Conservation (phyloP, 2,113 vertebrate species). For the Lepus americanus region DNA sequence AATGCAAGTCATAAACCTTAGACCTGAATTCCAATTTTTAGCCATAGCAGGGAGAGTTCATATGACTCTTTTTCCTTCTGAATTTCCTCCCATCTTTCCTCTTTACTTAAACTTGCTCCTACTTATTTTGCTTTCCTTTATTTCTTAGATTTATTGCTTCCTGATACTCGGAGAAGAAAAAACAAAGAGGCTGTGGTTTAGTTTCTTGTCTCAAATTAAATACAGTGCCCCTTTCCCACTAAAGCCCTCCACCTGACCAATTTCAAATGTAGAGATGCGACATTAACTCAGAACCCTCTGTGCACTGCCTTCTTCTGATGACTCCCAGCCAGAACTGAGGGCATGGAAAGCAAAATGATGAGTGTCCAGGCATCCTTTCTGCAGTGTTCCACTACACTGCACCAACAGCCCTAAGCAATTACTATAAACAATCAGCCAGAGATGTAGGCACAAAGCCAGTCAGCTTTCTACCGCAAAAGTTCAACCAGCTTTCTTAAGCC, state of each 20-base stretch:
- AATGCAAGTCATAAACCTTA: conserved; percentile 57
- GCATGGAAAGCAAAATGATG: conserved; percentile 47
- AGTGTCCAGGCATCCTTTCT: conserved; percentile 14
- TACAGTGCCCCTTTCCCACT: conserved; percentile 50
- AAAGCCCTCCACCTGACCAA: conserved; percentile 71
- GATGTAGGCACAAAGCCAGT: neutral
- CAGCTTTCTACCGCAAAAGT: neutral
- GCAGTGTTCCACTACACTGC: conserved; percentile 48
- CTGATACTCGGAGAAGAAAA: conserved; percentile 64
- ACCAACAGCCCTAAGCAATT: neutral
- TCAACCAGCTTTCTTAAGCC: conserved; percentile 10
- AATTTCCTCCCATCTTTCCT: conserved; percentile 53
- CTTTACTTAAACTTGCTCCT: conserved; percentile 68
- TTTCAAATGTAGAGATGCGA: conserved; percentile 8
- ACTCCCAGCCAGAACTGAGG: conserved; percentile 7
- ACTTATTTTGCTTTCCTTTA: conserved; percentile 62
- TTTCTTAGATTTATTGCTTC: conserved; percentile 81
- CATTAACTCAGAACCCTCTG: conserved; percentile 29
- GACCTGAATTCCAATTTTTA: conserved; percentile 33
- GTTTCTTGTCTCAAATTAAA: conserved; percentile 72
- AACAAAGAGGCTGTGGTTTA: conserved; percentile 69
- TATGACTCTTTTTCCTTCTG: conserved; percentile 23
- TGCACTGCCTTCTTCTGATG: neutral
- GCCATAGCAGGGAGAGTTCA: conserved; percentile 14
- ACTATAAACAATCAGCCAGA: conserved; percentile 35